Evolutionary conservation across 2,113 vertebrate species (phyloP).

Genomic region (Dicrurus megarhynchus): DNA sequence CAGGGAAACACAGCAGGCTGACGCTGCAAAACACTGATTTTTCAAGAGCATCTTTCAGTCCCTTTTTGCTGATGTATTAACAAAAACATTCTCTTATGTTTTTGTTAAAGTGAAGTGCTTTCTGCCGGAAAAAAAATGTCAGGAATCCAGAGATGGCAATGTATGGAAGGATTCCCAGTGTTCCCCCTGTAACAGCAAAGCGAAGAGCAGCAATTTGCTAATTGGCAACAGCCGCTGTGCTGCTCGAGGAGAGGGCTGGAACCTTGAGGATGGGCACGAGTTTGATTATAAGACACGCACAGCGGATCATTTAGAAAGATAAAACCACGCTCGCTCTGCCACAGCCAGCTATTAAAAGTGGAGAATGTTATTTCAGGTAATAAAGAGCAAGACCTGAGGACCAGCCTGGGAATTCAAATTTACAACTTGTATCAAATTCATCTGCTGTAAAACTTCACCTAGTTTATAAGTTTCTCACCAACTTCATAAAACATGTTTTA

Average conservation of each 20-base stretch:
- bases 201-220: not conserved
- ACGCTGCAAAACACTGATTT: not conserved
- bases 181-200: not conserved
- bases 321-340: not conserved
- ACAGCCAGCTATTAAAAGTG: constrained; percentile 30
- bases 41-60: not conserved
- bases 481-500: constrained; percentile 75
- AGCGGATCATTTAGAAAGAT: constrained; percentile 13
- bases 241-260: not conserved
- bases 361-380: constrained; percentile 49
- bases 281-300: not conserved
- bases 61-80: not conserved
- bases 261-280: not conserved
- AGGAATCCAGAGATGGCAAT: not conserved
- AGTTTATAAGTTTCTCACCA: constrained; percentile 62
- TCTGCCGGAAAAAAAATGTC: not conserved
- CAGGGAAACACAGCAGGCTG: not conserved
- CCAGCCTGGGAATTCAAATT: constrained; percentile 57
- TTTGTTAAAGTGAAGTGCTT: not conserved
- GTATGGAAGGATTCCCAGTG: not conserved
- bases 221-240: not conserved
- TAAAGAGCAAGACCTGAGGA: constrained; percentile 39
- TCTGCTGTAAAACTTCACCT: constrained; percentile 59
- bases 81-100: not conserved
- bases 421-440: constrained; percentile 53